A percentile compares a stretch with the other conserved stretches of the same genome.
phyloP scores from a whole-genome alignment of 2,888 invertebrate species.

The Cheilosia variabilis region DNA sequence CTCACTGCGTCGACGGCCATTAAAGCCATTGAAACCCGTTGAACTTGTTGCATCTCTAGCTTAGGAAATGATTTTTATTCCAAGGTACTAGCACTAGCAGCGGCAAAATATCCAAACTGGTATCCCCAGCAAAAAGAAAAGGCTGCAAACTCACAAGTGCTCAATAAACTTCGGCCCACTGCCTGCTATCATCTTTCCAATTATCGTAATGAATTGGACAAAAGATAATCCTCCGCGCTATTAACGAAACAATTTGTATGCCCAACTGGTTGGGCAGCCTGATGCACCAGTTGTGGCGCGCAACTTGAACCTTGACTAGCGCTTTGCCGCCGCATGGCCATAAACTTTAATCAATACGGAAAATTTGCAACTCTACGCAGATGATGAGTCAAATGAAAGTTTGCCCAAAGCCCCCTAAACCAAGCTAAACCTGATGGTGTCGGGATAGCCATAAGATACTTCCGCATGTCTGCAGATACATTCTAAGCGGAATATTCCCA shows the following conservation, averaged over 20 bases:
- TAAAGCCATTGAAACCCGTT: not conserved
- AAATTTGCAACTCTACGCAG: not conserved
- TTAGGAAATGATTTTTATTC: not conserved
- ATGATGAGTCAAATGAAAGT: conserved; percentile 12
- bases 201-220: conserved; percentile 13
- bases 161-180: not conserved
- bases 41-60: not conserved
- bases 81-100: no score
- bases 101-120: not conserved
- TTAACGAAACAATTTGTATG: not conserved
- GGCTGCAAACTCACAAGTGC: not conserved
- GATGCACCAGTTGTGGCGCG: not conserved
- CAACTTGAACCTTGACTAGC: not conserved
- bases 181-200: not conserved
- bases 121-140: not conserved
- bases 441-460: conserved; percentile 57
- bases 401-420: not conserved
- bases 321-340: not conserved
- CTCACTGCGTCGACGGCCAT: not conserved
- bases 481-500: conserved; percentile 44
- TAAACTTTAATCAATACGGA: not conserved
- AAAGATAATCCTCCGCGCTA: conserved; percentile 1
- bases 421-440: not conserved
- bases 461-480: conserved; percentile 48
- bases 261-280: conserved; percentile 8